These are phyloP conservation scores for Nephila pilipes DNA, from an alignment of 1,140 invertebrate species.

Conservation along the genomic window DNA sequence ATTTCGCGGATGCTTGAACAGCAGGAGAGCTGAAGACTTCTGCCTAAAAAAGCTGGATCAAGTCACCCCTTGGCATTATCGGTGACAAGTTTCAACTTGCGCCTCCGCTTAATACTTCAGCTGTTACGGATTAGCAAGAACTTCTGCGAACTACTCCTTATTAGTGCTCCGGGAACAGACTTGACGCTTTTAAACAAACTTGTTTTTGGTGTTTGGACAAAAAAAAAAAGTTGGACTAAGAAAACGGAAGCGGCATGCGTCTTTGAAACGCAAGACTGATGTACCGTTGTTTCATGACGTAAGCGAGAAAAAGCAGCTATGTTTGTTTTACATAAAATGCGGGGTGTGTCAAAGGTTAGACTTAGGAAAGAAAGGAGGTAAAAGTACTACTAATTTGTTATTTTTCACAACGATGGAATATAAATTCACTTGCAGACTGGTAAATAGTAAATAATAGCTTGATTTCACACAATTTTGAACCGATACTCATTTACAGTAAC, in stretches of 20 bases:
- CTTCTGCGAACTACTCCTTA: constrained; percentile 57
- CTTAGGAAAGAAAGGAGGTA: background rate
- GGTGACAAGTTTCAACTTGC: constrained; percentile 62
- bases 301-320: background rate
- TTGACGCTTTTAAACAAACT: constrained; percentile 67
- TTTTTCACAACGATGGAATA: background rate
- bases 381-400: background rate
- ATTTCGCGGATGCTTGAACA: constrained; percentile 29
- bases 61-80: constrained; percentile 53
- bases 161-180: constrained; percentile 47
- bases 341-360: background rate
- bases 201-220: background rate
- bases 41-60: constrained; percentile 68
- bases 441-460: too few species aligned
- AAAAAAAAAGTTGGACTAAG: background rate
- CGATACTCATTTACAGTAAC: too few species aligned
- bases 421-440: too few species aligned
- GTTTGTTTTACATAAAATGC: constrained; percentile 19
- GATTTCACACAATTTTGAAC: too few species aligned
- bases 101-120: constrained; percentile 55
- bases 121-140: constrained; percentile 67
- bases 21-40: background rate
- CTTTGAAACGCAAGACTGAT: constrained; percentile 60
- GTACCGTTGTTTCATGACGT: constrained; percentile 9
- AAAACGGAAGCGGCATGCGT: constrained; percentile 35